Conservation (phyloP, 2,888 invertebrate genomes). For the Heliconius cydno region DNA sequence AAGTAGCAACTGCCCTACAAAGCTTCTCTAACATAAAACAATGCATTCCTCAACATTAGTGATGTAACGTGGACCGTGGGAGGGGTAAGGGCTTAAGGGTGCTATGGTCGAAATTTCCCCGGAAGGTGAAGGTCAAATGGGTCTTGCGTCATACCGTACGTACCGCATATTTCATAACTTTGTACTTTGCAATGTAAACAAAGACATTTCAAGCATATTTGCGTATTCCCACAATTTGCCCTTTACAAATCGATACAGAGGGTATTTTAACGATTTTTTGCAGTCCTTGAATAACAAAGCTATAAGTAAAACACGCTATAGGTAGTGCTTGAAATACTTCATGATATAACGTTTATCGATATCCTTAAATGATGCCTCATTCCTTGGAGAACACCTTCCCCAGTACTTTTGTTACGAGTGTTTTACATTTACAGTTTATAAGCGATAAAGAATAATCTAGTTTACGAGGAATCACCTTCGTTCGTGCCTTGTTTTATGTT, state of each 20-base stretch:
- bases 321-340: not conserved
- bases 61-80: conserved; percentile 28
- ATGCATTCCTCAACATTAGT: conserved; percentile 28
- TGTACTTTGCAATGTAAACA: conserved; percentile 41
- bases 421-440: conserved; percentile 8
- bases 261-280: not conserved
- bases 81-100: conserved; percentile 33
- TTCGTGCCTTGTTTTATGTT: not conserved
- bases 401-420: not conserved
- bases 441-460: conserved; percentile 12
- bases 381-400: not conserved
- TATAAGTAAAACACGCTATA: not conserved
- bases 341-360: too few species aligned
- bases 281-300: not conserved
- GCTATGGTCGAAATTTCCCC: conserved; percentile 44
- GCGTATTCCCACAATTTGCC: not conserved
- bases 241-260: not conserved
- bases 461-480: not conserved
- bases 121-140: conserved; percentile 45
- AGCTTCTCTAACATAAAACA: conserved; percentile 13
- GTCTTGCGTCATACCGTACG: conserved; percentile 48
- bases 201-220: conserved; percentile 32
- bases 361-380: conserved; percentile 9
- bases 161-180: conserved; percentile 47
- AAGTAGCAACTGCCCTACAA: not conserved